These are phyloP conservation scores for Micrastur ruficollis DNA, from an alignment of 2,797 vertebrate genomes.

Conservation along the genomic window DNA sequence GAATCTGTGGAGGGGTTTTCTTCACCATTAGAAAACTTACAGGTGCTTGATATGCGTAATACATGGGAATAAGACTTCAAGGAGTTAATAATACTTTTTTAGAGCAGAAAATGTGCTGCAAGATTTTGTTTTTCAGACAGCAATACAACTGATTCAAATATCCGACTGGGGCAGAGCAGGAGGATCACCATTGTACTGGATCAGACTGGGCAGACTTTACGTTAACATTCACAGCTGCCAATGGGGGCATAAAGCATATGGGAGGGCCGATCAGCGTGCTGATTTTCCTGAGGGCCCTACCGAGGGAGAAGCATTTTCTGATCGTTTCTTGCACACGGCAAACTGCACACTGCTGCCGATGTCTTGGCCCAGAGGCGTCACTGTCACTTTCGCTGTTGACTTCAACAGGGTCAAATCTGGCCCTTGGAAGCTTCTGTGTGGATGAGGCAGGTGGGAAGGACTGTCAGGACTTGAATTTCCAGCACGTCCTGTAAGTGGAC, in stretches of 20 bases:
- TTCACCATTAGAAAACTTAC: not conserved
- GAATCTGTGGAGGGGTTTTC: not conserved
- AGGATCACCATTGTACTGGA: not conserved
- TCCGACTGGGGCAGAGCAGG: not conserved
- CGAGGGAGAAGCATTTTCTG: not conserved
- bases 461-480: not conserved
- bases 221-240: not conserved
- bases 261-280: too few relatives aligned
- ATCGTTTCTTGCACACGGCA: too few relatives aligned
- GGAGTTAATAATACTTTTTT: not conserved
- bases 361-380: not conserved
- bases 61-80: not conserved
- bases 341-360: too few relatives aligned
- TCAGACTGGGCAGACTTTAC: not conserved
- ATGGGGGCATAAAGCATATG: rapidly evolving
- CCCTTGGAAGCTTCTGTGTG: not conserved
- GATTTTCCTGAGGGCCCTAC: not conserved
- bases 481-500: too few relatives aligned
- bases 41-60: rapidly evolving
- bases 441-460: not conserved
- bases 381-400: too few relatives aligned
- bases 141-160: not conserved
- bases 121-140: not conserved
- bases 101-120: not conserved
- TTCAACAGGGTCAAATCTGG: not conserved